Evolutionary conservation across 2,113 vertebrate species (phyloP), one percentile per base, ranked within the genome.

Genomic region (Callionymus lyra): DNA sequence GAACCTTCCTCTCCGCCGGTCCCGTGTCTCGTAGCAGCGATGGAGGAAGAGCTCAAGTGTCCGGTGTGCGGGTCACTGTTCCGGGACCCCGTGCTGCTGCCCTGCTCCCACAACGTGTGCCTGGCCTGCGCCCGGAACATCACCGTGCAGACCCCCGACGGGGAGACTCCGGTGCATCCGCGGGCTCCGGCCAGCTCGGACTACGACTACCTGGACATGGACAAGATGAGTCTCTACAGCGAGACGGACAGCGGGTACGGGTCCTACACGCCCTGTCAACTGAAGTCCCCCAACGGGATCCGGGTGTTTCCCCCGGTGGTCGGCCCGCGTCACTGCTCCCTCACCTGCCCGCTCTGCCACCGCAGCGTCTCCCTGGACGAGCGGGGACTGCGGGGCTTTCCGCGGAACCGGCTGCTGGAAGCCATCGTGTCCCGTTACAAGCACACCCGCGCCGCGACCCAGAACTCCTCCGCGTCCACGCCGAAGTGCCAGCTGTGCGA

Each of bases 211-310:
- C 63, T 85, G 72, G 86, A 88, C 65, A 80, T 89, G 68, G 93
- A 96, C 79, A 96, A 94, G 72, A 89, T 97, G 85, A 97, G 93
- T 48, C 69, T 93, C 74, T 87, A 93, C 77, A 94, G 93, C 65
- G 94, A 97, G 83, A 90, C 93, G 31, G 94, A 97, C 86, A 97
- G 94, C 80, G 94, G 94, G 12, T 97, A 97, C 59, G 94, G 94
- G 32, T 97, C 94, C 41, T 97, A 91, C 84, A 90, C 93, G 0
- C 91, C 93, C 33, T 93, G 91, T 78, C 88, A 78, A 51, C 60
- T 92, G 41, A 94, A 93, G 72, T 94, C 90, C 1, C 93, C 93
- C 0, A 97, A 91, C 63, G 94, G 94, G 2, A 89, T 94, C 31
- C 85, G 93, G 31, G 91, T 94, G 31, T 85, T 96, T 37, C 93